A percentile compares a stretch with the other conserved stretches of the same genome.
These are phyloP conservation scores for Eclectus roratus DNA, from an alignment of 2,113 vertebrate species.

Conservation along the genomic window DNA sequence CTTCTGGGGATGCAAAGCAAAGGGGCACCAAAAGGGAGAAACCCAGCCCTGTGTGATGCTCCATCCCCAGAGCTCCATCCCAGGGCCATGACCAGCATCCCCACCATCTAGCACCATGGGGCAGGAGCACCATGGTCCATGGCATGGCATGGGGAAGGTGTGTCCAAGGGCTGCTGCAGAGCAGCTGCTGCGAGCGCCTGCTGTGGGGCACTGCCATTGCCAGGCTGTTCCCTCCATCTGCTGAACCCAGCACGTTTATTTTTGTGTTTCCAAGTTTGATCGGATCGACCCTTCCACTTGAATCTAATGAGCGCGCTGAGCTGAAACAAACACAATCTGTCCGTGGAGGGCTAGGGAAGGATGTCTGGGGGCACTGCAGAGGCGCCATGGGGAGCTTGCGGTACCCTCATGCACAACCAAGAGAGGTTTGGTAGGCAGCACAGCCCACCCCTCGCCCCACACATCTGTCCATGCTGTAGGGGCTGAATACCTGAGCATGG, in stretches of 20 bases:
- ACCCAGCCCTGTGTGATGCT: rapidly evolving
- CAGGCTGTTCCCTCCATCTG: conserved; percentile 43
- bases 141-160: rapidly evolving
- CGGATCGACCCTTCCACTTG: neutral
- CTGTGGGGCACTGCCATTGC: neutral
- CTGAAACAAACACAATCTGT: conserved; percentile 29
- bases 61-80: neutral
- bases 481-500: neutral
- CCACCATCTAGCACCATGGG: rapidly evolving
- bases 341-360: neutral
- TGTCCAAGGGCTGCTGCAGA: neutral
- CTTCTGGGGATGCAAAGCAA: neutral
- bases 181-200: neutral
- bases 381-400: neutral
- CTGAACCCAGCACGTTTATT: neutral
- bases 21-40: neutral
- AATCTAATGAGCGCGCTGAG: neutral
- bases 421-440: neutral
- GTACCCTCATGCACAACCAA: neutral
- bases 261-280: neutral
- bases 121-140: rapidly evolving
- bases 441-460: rapidly evolving
- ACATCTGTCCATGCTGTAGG: rapidly evolving
- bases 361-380: neutral
- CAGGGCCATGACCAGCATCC: neutral